Evolutionary conservation across 2,888 invertebrate species (phyloP), one percentile per base, ranked within the genome.

Genomic region (Copidosoma aretas): DNA sequence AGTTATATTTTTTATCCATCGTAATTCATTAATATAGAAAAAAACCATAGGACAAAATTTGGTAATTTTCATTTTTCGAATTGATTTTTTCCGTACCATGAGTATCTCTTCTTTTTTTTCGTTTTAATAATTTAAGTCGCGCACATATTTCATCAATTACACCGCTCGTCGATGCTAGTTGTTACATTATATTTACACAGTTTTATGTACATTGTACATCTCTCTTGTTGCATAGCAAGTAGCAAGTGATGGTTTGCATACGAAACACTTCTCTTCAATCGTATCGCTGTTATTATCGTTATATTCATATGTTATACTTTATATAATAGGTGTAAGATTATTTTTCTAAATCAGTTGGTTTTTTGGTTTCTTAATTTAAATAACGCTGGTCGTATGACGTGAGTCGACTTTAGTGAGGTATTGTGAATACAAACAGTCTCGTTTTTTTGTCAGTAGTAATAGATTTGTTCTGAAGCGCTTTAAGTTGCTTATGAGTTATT

Each of bases 141-240:
- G 17, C 43, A 46, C 21, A 1, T 19, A 21, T 46, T 43, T 57
- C 8, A 39, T 39, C 57, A 57, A 21, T 39, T 4, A 12, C 25
- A 58, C 41, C 58, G 21, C 43, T 43, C 10, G 41, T 58, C 43
- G 43, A 46, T 46, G 43, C 43, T 46, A 21, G 58, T 41, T 58
- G 58, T 32, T 43, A 58, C 19, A 60, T 39, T 60, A 46, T 46
- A 15, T 46, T 46, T 46, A 15, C 17, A 46, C 12, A 3, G 21
- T 49, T 60, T 60, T 60, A 60, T 60, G 60, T 60, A 60, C 60
- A 60, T n/a, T 49, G 60, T 60, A 60, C 60, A 60, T 52, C 19
- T 25, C 49, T 60, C 19, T 41, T 58, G 58, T 43, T 58, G 58
- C 21, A 25, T 24, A n/a, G n/a, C n/a, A n/a, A n/a, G 4, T 17